Percentiles rank a stretch among this genome's conserved stretches.
Evolutionary conservation across 2,797 vertebrate species (phyloP).

Genomic region (Neostethus bicornis): DNA sequence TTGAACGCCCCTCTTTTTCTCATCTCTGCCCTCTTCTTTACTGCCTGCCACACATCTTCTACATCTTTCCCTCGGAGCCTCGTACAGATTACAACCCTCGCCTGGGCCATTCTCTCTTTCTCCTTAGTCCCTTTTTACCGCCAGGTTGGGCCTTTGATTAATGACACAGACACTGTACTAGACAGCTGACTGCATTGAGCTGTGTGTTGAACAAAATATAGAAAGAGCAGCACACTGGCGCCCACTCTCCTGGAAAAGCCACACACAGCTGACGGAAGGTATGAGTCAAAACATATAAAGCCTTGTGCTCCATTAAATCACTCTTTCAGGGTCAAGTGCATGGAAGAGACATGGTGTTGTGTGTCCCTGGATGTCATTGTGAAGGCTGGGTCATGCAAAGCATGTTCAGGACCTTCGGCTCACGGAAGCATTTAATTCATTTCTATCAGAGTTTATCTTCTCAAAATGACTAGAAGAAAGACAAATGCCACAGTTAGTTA

Average conservation of each 20-base stretch:
- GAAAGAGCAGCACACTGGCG: constrained; percentile 49
- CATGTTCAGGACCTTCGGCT: background rate
- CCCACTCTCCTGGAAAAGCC: constrained; percentile 16
- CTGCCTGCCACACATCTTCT: constrained; percentile 41
- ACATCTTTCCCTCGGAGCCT: constrained; percentile 42
- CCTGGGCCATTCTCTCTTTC: constrained; percentile 29
- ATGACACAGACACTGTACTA: constrained; percentile 66
- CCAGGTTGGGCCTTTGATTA: constrained; percentile 74
- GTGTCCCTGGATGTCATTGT: constrained; percentile 18
- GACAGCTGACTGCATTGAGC: constrained; percentile 76
- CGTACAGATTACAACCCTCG: constrained; percentile 60
- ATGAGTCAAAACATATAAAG: constrained; percentile 44
- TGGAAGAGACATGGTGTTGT: constrained; percentile 12
- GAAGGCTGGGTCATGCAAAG: constrained; percentile 3
- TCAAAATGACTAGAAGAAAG: background rate
- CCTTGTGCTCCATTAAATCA: constrained; percentile 56
- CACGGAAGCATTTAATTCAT: background rate
- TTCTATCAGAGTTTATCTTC: constrained; percentile 6
- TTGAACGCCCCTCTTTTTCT: constrained; percentile 1
- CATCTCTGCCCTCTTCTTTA: constrained; percentile 23
- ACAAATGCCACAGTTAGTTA: background rate
- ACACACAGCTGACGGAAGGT: constrained; percentile 50
- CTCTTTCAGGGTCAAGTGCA: constrained; percentile 54
- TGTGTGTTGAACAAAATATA: constrained; percentile 74
- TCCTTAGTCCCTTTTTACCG: constrained; percentile 33